Conservation (phyloP, 2,797 vertebrate species). For the Etheostoma perlongum region DNA sequence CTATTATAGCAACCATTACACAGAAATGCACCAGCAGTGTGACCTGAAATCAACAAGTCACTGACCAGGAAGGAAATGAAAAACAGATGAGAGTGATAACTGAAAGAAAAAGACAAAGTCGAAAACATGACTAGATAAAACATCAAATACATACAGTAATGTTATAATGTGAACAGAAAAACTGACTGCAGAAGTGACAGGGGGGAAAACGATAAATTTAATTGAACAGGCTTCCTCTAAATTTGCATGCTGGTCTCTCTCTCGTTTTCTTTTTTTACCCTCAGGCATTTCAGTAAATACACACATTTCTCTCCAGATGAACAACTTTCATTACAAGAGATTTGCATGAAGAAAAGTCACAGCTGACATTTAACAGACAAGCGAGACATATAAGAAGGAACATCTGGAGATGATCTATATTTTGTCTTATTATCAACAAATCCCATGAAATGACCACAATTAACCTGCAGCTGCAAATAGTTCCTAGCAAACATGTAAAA, state of each 20-base stretch:
- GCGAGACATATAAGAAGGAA: not conserved
- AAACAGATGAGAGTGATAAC: conserved; percentile 3
- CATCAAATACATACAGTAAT: not conserved
- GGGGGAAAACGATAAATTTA: not conserved
- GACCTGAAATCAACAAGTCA: conserved; percentile 1
- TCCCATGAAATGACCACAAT: not conserved
- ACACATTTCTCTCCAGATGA: not conserved
- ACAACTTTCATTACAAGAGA: not conserved
- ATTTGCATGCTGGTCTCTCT: not conserved
- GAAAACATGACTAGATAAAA: conserved; percentile 6
- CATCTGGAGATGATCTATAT: not conserved
- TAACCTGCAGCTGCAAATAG: not conserved
- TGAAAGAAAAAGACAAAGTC: conserved; percentile 25
- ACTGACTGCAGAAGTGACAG: not conserved
- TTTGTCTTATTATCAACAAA: not conserved
- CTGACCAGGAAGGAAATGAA: conserved; percentile 46
- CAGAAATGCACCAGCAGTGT: not conserved
- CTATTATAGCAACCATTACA: not conserved
- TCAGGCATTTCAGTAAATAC: not conserved
- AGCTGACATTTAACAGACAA: not conserved
- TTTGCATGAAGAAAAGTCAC: not conserved
- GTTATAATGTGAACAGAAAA: not conserved
- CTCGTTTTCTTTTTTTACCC: not conserved
- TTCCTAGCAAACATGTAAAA: not conserved
- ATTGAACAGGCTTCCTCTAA: not conserved